Evolutionary conservation across 1,140 invertebrate species (phyloP).

Genomic region (Luehdorfia chinensis): DNA sequence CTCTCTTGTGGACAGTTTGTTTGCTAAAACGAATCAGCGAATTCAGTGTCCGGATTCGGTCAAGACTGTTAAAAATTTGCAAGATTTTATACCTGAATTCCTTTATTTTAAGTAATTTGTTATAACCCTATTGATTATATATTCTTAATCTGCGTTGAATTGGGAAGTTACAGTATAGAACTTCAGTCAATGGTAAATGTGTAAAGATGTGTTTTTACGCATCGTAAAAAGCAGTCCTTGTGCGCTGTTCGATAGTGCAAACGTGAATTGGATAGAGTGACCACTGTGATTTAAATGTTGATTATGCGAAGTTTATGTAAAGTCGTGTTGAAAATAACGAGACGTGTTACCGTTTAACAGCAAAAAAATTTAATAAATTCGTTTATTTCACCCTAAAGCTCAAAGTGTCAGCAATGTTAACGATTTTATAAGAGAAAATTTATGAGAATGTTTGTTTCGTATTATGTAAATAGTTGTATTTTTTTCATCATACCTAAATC

Average conservation of each 20-base stretch:
- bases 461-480: slow-evolving; percentile 58
- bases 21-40: background rate
- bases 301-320: slow-evolving; percentile 30
- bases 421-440: too few species aligned
- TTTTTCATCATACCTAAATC: slow-evolving; percentile 47
- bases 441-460: too few species aligned
- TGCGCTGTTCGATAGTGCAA: too few species aligned
- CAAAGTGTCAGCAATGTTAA: slow-evolving; percentile 10
- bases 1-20: background rate
- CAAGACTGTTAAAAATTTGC: slow-evolving; percentile 11
- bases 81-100: background rate
- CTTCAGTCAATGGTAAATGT: background rate
- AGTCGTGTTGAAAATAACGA: slow-evolving; percentile 4
- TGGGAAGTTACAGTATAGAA: too few species aligned
- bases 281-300: slow-evolving; percentile 58
- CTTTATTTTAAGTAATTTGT: too few species aligned
- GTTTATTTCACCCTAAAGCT: slow-evolving; percentile 8
- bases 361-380: background rate
- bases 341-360: background rate
- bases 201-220: too few species aligned
- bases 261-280: slow-evolving; percentile 33
- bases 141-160: too few species aligned
- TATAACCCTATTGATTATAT: too few species aligned
- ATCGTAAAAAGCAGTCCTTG: too few species aligned
- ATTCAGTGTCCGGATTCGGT: slow-evolving; percentile 1